Evolutionary conservation across 2,888 invertebrate species (phyloP).

Genomic region (Heteropelma amictum): DNA sequence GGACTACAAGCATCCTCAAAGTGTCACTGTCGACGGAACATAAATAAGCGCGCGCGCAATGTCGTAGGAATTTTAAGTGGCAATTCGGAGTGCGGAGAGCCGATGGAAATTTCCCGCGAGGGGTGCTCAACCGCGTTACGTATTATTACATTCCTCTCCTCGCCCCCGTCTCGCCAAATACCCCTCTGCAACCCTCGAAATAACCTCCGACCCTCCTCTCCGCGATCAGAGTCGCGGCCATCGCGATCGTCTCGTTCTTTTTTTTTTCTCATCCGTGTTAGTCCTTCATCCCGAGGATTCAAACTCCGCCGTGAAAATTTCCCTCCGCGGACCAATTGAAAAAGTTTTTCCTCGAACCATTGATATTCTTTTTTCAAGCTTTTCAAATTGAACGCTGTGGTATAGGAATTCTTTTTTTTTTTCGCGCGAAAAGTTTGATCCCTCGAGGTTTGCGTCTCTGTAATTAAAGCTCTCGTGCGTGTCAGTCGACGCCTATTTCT

Average conservation of each 20-base stretch:
- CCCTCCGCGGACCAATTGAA: conserved; percentile 51
- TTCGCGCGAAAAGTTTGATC: neutral
- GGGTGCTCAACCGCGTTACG: conserved; percentile 55
- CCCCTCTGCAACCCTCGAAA: neutral
- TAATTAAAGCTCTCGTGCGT: conserved; percentile 49
- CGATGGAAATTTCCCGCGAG: conserved; percentile 58
- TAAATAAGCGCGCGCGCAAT: conserved; percentile 59
- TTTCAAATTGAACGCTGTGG: no score
- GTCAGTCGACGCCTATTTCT: neutral
- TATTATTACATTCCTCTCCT: conserved; percentile 53
- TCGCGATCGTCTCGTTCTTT: conserved; percentile 33
- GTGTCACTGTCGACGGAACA: conserved; percentile 57
- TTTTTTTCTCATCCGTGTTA: conserved; percentile 48
- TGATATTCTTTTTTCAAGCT: conserved; percentile 19
- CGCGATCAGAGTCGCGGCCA: conserved; percentile 21
- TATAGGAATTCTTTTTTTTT: no score
- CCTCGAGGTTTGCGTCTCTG: conserved; percentile 17
- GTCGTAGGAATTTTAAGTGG: conserved; percentile 59
- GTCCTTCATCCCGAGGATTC: conserved; percentile 48
- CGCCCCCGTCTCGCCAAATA: neutral
- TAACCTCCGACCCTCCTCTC: neutral
- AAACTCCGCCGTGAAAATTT: conserved; percentile 56
- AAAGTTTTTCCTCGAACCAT: conserved; percentile 54
- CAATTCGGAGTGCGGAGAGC: conserved; percentile 55
- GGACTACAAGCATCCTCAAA: conserved; percentile 43